Conservation (phyloP, 2,888 invertebrate species). For the Trachelus troglodyta region DNA sequence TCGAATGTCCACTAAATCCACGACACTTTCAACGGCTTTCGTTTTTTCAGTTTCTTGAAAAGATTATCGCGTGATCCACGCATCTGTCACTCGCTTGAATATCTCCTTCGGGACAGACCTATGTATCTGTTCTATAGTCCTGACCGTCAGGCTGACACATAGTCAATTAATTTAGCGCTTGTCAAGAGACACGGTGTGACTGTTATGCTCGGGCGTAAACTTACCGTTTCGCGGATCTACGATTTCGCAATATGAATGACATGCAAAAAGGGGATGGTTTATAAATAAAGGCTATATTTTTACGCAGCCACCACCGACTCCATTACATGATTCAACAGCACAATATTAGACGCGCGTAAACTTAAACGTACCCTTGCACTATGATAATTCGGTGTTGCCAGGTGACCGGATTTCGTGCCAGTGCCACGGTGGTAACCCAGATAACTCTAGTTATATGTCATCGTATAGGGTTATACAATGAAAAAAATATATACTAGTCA, state of each 20-base stretch:
- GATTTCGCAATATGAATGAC: background rate
- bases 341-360: conserved; percentile 15
- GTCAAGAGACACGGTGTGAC: background rate
- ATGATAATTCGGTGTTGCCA: background rate
- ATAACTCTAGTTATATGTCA: background rate
- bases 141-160: background rate
- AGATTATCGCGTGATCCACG: background rate
- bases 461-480: background rate
- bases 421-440: background rate
- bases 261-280: background rate
- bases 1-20: background rate
- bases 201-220: background rate
- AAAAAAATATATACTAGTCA: background rate
- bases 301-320: conserved; percentile 1
- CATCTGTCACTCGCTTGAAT: background rate
- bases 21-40: background rate
- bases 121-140: background rate
- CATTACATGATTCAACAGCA: conserved; percentile 14
- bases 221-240: background rate
- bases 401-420: conserved; percentile 1
- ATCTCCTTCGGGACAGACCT: background rate
- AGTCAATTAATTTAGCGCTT: background rate
- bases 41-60: background rate
- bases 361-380: background rate
- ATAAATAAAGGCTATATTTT: conserved; percentile 1